phyloP scores from a whole-genome alignment of 1,140 invertebrate species.

The Zaprionus davidi region DNA sequence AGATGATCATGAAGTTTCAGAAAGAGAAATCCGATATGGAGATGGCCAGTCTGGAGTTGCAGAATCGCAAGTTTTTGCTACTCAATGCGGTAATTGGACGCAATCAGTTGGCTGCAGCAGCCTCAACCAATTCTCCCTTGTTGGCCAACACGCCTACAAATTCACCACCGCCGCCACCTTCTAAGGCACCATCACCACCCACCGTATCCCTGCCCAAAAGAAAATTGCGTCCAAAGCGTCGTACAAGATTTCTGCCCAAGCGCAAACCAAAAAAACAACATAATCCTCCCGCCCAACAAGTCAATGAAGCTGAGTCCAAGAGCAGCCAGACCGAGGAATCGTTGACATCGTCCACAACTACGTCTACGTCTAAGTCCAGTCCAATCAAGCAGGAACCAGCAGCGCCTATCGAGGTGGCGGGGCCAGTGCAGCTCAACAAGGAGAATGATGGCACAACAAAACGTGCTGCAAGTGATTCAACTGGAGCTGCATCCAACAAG shows the following conservation, averaged over 20 bases:
- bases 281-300: background rate
- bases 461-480: background rate
- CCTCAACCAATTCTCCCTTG: slow-evolving; percentile 19
- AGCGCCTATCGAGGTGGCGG: background rate
- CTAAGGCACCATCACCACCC: background rate
- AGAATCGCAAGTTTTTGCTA: slow-evolving; percentile 73
- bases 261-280: slow-evolving; percentile 1
- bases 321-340: background rate
- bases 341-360: background rate
- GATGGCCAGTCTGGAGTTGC: slow-evolving; percentile 63
- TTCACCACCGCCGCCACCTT: slow-evolving; percentile 15
- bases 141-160: slow-evolving; percentile 10
- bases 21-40: slow-evolving; percentile 76
- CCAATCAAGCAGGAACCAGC: slow-evolving; percentile 4
- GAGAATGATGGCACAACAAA: background rate
- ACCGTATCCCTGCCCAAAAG: background rate
- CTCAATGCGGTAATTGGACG: slow-evolving; percentile 50
- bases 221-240: slow-evolving; percentile 5
- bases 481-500: background rate
- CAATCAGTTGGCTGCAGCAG: slow-evolving; percentile 9
- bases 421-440: background rate
- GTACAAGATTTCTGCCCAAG: slow-evolving; percentile 28
- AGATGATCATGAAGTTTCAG: slow-evolving; percentile 79
- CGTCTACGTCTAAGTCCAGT: background rate
- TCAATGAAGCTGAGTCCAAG: background rate